Evolutionary conservation across 2,888 invertebrate genomes (phyloP), one percentile per base, ranked within the genome.

Genomic region (Ceriagrion tenellum): DNA sequence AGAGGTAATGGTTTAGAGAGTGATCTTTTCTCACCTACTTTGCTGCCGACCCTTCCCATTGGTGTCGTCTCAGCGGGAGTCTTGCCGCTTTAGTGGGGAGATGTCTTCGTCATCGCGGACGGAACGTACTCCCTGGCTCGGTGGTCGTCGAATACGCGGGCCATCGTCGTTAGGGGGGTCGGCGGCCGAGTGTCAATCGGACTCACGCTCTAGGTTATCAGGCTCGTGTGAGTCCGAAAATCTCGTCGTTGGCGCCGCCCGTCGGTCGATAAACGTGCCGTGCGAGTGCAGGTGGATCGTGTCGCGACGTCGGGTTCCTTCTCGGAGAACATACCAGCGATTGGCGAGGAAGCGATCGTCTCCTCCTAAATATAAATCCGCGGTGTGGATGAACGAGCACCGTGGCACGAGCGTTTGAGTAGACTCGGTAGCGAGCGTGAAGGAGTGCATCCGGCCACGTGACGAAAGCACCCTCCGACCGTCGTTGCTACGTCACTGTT

Each of bases 381-480:
- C 4, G 81, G 35, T 35, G 23, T 26, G 81, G 81, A 81, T 81
- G 81, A 6, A 30, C 30, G 81, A 35, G 18, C 81, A 81, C 81
- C 35, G 35, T 81, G 81, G 35, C 81, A 35, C 81, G 35, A 18
- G 81, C 30, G 81, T 0, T 47, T 47, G 13, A 20, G 26, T 12
- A 6, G 69, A 23, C 8, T 10, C 69, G 23, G 18, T 26, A 20
- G 69, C 81, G 81, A 35, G n/a, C 26, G 69, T 12, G 6, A 69
- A n/a, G 4, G 81, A 81, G 35, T 81, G 81, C 81, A 81, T 81
- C 81, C 35, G 81, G 81, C 81, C 81, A 81, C 81, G 81, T 81
- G 81, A 81, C 81, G 30, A 26, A 16, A 35, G 35, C 81, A 81
- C 35, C 30, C 35, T 30, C 81, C 81, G 69, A 12, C 35, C 12